phyloP scores from a whole-genome alignment of 2,888 invertebrate species.

The Drosophila niveifrons region DNA sequence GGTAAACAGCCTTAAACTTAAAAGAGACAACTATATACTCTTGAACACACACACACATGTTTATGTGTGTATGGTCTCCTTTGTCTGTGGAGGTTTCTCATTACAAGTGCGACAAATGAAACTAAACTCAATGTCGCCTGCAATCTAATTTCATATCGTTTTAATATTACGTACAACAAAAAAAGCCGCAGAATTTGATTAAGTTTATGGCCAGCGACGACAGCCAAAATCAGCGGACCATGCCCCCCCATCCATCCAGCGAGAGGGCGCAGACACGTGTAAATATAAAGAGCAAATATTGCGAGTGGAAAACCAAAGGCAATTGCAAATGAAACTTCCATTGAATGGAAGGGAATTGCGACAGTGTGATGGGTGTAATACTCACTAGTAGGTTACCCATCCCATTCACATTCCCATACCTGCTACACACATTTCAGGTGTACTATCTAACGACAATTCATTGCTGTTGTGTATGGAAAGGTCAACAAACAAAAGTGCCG shows the following conservation, averaged over 20 bases:
- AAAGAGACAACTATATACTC: slow-evolving; percentile 3
- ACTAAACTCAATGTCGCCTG: slow-evolving; percentile 53
- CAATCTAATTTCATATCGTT: slow-evolving; percentile 58
- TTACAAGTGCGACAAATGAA: slow-evolving; percentile 30
- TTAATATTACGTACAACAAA: slow-evolving; percentile 25
- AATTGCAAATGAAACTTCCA: slow-evolving; percentile 32
- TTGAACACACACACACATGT: too few species aligned
- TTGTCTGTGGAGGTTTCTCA: slow-evolving; percentile 8
- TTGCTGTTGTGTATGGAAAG: slow-evolving; percentile 53
- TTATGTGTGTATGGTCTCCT: neutral
- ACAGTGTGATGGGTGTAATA: slow-evolving; percentile 21
- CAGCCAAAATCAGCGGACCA: slow-evolving; percentile 2
- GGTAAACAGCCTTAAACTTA: slow-evolving; percentile 7
- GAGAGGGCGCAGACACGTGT: slow-evolving; percentile 54
- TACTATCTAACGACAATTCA: slow-evolving; percentile 38
- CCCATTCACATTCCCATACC: neutral
- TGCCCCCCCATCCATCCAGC: slow-evolving; percentile 16
- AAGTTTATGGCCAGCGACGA: slow-evolving; percentile 34
- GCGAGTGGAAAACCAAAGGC: slow-evolving; percentile 35
- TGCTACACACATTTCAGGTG: slow-evolving; percentile 16
- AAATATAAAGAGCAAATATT: slow-evolving; percentile 63
- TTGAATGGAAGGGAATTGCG: slow-evolving; percentile 26
- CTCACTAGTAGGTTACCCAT: neutral
- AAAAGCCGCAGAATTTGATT: slow-evolving; percentile 45
- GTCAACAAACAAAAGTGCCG: slow-evolving; percentile 70